phyloP scores from a whole-genome alignment of 2,797 vertebrate species.

The Mallotus villosus region DNA sequence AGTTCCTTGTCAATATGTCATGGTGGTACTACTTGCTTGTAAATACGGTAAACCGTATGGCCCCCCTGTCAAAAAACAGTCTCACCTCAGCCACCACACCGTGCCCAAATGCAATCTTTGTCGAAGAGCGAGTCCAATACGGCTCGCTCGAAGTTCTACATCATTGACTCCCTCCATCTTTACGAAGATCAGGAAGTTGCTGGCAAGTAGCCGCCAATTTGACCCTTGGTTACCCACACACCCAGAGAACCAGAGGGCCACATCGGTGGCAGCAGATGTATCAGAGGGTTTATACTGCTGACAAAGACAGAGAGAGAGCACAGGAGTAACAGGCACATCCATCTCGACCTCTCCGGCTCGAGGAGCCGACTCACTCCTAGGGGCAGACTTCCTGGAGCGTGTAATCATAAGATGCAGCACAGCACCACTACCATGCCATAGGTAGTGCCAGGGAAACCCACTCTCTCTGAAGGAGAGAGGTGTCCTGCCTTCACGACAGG shows the following conservation, averaged over 20 bases:
- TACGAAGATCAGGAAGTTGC: conserved; percentile 63
- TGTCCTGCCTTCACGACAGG: no score
- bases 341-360: conserved; percentile 49
- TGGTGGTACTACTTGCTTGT: no score
- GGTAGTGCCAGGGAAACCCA: not conserved
- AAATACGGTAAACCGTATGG: no score
- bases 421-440: conserved; percentile 25
- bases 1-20: no score
- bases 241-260: conserved; percentile 48
- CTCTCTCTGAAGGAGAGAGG: no score
- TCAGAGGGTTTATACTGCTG: conserved; percentile 59
- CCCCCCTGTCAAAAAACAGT: no score
- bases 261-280: conserved; percentile 55
- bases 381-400: conserved; percentile 35
- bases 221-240: conserved; percentile 68
- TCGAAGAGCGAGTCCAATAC: not conserved
- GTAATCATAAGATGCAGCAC: conserved; percentile 46
- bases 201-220: conserved; percentile 64
- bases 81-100: no score
- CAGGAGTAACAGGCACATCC: conserved; percentile 35
- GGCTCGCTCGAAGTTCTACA: conserved; percentile 45
- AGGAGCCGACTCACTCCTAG: conserved; percentile 33
- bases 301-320: conserved; percentile 51
- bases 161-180: conserved; percentile 47
- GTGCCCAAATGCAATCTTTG: no score